phyloP scores from a whole-genome alignment of 2,797 vertebrate genomes.

The Malacoctenus gilli region DNA sequence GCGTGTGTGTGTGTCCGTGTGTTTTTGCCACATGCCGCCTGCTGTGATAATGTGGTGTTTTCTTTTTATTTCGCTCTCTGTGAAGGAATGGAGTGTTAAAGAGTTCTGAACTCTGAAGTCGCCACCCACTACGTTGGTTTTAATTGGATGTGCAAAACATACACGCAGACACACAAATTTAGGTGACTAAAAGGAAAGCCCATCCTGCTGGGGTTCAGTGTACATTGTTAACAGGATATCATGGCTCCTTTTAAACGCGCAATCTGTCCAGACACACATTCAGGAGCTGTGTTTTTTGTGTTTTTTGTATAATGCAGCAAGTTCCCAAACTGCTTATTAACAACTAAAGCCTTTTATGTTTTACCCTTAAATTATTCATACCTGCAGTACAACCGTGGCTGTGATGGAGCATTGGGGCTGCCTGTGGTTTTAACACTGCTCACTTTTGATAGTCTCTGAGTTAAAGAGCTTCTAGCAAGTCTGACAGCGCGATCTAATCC shows the following conservation, averaged over 20 bases:
- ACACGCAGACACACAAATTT: constrained; percentile 47
- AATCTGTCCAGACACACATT: constrained; percentile 9
- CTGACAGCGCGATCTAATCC: background rate
- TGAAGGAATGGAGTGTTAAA: constrained; percentile 73
- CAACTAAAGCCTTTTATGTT: background rate
- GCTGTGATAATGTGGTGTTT: constrained; percentile 78
- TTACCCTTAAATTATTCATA: background rate
- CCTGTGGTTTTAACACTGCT: constrained; percentile 7
- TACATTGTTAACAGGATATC: constrained; percentile 36
- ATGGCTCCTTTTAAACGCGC: constrained; percentile 42
- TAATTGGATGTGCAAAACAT: constrained; percentile 66
- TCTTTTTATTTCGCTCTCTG: constrained; percentile 69
- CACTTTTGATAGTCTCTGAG: background rate
- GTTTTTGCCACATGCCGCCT: constrained; percentile 55
- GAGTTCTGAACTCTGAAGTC: constrained; percentile 72
- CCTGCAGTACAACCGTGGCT: background rate
- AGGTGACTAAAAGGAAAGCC: constrained; percentile 25
- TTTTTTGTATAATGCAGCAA: constrained; percentile 15
- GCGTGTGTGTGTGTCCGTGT: constrained; percentile 27
- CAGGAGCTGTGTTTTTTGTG: no score
- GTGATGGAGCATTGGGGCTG: background rate
- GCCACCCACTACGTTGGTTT: constrained; percentile 64
- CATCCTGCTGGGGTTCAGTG: constrained; percentile 35
- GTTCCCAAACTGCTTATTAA: constrained; percentile 5
- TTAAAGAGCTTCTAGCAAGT: background rate